Percentiles rank a stretch among this genome's conserved stretches.
phyloP scores from a whole-genome alignment of 2,888 invertebrate species.

The Ferrisia virgata region DNA sequence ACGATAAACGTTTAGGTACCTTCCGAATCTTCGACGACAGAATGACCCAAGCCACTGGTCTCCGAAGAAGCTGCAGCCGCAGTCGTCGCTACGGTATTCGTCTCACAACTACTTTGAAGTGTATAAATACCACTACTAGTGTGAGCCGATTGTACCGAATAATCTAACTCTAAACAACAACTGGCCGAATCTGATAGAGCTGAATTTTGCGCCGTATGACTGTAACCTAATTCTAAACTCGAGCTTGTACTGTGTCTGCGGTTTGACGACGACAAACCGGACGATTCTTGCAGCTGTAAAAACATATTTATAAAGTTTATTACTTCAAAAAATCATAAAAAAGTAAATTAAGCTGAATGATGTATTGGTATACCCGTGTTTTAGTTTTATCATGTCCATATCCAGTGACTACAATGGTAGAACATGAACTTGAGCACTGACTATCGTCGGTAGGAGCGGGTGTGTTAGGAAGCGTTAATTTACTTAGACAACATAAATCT shows the following conservation, averaged over 20 bases:
- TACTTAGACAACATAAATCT: constrained; percentile 23
- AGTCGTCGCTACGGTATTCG: constrained; percentile 56
- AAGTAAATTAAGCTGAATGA: not conserved
- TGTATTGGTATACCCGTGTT: constrained; percentile 8
- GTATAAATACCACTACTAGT: constrained; percentile 84
- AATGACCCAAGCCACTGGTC: constrained; percentile 52
- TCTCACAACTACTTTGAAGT: constrained; percentile 60
- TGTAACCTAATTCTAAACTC: constrained; percentile 78
- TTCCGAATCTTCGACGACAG: constrained; percentile 49
- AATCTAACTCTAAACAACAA: constrained; percentile 66
- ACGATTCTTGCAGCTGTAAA: constrained; percentile 25
- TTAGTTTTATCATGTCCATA: constrained; percentile 33
- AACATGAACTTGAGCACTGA: constrained; percentile 82
- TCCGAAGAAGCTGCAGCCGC: constrained; percentile 49
- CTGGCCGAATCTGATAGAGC: constrained; percentile 67
- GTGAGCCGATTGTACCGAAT: constrained; percentile 54
- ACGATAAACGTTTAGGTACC: no score
- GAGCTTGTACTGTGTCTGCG: constrained; percentile 61
- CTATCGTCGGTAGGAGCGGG: constrained; percentile 54
- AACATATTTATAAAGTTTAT: not conserved
- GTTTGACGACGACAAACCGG: constrained; percentile 18
- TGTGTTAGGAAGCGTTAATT: constrained; percentile 48
- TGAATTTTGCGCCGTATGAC: constrained; percentile 83
- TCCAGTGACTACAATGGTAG: constrained; percentile 70
- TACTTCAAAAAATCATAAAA: no score